Base-by-base conservation (phyloP, 1,140 invertebrate genomes). In the Ostrea denselamellosa region DNA sequence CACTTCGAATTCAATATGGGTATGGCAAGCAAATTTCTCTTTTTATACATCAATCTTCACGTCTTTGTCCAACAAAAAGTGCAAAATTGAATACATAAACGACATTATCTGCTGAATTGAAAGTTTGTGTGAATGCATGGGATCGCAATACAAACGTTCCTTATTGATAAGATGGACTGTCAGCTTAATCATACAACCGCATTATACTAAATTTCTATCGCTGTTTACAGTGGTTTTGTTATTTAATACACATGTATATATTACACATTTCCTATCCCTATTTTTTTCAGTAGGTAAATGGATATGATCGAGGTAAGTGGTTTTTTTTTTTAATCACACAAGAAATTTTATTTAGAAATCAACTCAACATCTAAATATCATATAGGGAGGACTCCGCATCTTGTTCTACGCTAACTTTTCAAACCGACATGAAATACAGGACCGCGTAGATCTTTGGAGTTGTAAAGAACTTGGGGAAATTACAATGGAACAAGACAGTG, bases 171-270 rank as follows among this genome's bases (percentile, higher is more conserved):
- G 68, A 77, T 77, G 68, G 22, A 25, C 25, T 77, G 14, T 8
- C 14, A 25, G 68, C 68, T 77, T 77, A 44, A 77, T 77, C 12
- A 77, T 77, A 25, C 68, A 34, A 14, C 25, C 12, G 68, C 25
- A 77, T 77, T 77, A 34, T 77, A 28, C 28, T 0, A 8, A 12
- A 28, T 25, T 62, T 0, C 25, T 12, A 25, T 12, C 22, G 25
- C 68, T 77, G 28, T 77, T 77, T 77, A 22, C 0, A 14, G 28
- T 25, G 68, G 68, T 71, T 71, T 71, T 71, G 68, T 71, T 71
- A 25, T 71, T 25, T 9, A 34, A 71, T 14, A 28, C 9, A 22
- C 28, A 71, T 34, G 28, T 14, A 12, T 71, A 28, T 28, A 71
- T 28, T 71, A 14, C 14, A 71, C 25, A 62, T 34, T 28, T 34